phyloP scores from a whole-genome alignment of 2,888 invertebrate genomes.

The Plagodis dolabraria region DNA sequence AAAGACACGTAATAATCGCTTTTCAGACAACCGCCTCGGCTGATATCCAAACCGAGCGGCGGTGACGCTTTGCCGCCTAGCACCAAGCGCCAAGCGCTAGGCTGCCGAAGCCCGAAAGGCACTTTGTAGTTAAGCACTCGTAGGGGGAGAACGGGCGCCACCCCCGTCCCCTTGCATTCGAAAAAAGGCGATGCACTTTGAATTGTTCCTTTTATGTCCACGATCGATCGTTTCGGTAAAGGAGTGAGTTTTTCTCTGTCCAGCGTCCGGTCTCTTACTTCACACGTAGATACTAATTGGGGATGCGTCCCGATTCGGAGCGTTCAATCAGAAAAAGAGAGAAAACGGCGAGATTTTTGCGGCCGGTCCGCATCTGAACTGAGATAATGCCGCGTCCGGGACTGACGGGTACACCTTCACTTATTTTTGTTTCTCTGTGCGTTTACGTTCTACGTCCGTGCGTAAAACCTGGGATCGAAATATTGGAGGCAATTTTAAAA shows the following conservation, averaged over 20 bases:
- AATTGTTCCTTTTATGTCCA: constrained; percentile 83
- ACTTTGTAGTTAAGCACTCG: constrained; percentile 73
- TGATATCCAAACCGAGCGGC: constrained; percentile 18
- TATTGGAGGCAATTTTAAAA: background rate
- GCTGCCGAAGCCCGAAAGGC: constrained; percentile 59
- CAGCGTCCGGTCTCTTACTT: constrained; percentile 67
- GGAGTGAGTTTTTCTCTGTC: constrained; percentile 80
- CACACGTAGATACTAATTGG: constrained; percentile 77
- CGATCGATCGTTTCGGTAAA: constrained; percentile 82
- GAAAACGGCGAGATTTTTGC: constrained; percentile 43
- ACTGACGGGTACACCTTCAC: constrained; percentile 5
- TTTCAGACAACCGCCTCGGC: background rate
- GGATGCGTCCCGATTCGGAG: constrained; percentile 49
- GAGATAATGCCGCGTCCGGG: constrained; percentile 16
- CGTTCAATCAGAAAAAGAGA: constrained; percentile 61
- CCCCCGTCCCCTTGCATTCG: constrained; percentile 66
- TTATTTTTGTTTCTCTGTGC: background rate
- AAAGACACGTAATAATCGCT: too few relatives aligned
- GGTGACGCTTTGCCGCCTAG: constrained; percentile 8
- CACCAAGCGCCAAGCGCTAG: constrained; percentile 4
- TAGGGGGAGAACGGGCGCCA: constrained; percentile 55
- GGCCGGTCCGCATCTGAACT: constrained; percentile 20
- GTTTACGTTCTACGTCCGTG: constrained; percentile 5
- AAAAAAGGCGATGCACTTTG: constrained; percentile 83
- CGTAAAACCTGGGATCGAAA: background rate